A percentile compares a stretch with the other conserved stretches of the same genome.
phyloP scores from a whole-genome alignment of 2,888 invertebrate genomes.

The Rhabditoides inermis region DNA sequence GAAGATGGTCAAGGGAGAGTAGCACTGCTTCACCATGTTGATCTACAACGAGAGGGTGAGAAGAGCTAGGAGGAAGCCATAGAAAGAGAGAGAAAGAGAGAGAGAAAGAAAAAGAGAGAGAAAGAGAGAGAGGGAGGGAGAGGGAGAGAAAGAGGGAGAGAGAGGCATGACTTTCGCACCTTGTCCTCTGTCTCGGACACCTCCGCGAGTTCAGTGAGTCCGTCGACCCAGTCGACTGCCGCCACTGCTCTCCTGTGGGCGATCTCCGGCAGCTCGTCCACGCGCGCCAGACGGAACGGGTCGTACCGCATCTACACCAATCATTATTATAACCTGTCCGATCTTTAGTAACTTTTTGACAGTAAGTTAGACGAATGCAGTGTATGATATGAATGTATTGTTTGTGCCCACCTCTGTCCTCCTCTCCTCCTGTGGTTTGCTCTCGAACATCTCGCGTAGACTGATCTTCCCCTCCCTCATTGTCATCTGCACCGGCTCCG shows the following conservation, averaged over 20 bases:
- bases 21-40: slow-evolving; percentile 45
- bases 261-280: slow-evolving; percentile 46
- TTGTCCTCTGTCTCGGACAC: slow-evolving; percentile 45
- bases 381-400: background rate
- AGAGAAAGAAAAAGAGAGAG: too few species aligned
- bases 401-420: slow-evolving; percentile 34
- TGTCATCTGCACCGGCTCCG: background rate
- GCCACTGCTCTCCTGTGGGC: slow-evolving; percentile 49
- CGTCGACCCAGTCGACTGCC: slow-evolving; percentile 50
- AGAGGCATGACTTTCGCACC: too few species aligned
- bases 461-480: slow-evolving; percentile 32
- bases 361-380: background rate
- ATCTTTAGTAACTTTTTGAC: background rate
- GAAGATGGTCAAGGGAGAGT: slow-evolving; percentile 50
- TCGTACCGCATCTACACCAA: slow-evolving; percentile 50
- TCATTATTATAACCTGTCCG: background rate
- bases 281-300: slow-evolving; percentile 41
- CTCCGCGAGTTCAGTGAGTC: slow-evolving; percentile 45
- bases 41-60: slow-evolving; percentile 18
- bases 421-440: slow-evolving; percentile 34
- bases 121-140: too few species aligned
- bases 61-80: too few species aligned
- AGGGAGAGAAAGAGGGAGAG: too few species aligned
- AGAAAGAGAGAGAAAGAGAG: too few species aligned
- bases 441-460: slow-evolving; percentile 48